Conservation (phyloP, 2,888 invertebrate genomes). For the Capitulum mitella region DNA sequence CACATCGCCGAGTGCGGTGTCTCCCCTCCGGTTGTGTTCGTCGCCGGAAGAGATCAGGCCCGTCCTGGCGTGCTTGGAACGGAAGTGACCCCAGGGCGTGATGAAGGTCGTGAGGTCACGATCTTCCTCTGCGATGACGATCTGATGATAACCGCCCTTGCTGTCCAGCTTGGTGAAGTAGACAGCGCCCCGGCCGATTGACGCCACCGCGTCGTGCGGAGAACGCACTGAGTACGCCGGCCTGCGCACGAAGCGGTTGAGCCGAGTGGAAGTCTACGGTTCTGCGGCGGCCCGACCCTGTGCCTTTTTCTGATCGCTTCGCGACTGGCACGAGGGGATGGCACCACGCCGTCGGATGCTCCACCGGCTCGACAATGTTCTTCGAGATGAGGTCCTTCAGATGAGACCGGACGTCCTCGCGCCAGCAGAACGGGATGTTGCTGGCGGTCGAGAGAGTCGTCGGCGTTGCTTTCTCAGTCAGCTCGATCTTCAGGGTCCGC, state of each 20-base stretch:
- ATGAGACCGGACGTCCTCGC: too few relatives aligned
- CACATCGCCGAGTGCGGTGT: too few relatives aligned
- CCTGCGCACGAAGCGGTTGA: too few relatives aligned
- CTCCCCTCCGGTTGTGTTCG: not conserved
- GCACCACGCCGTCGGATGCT: conserved; percentile 16
- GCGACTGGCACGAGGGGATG: not conserved
- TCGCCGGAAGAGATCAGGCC: not conserved
- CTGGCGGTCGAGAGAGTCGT: not conserved
- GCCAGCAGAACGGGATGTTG: not conserved
- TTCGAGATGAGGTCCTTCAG: not conserved
- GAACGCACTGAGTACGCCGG: too few relatives aligned
- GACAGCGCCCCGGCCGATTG: not conserved
- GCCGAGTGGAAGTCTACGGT: conserved; percentile 1
- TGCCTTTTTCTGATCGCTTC: not conserved
- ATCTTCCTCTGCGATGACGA: not conserved
- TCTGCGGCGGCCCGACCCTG: not conserved
- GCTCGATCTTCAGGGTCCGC: not conserved
- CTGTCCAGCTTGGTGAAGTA: conserved; percentile 24
- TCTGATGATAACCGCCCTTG: conserved; percentile 13
- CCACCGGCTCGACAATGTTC: not conserved
- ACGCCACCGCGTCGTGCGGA: too few relatives aligned
- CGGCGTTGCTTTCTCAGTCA: not conserved
- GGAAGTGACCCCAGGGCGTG: conserved; percentile 5
- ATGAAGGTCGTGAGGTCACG: not conserved
- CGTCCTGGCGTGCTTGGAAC: not conserved